phyloP scores from a whole-genome alignment of 92 coral and sea anemone species.

The Paramuricea clavata region DNA sequence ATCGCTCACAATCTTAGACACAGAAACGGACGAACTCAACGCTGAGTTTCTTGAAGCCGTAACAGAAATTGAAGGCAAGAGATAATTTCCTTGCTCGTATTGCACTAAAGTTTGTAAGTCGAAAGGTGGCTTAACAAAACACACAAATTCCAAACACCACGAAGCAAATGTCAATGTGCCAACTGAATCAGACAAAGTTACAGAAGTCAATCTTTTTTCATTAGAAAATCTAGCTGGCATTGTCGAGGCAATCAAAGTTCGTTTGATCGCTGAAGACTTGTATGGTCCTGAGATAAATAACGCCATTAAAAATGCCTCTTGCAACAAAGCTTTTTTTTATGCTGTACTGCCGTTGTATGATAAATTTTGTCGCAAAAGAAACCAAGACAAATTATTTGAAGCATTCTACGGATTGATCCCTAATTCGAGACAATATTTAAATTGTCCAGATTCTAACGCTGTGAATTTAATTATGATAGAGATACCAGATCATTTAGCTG shows the following conservation, averaged over 20 bases:
- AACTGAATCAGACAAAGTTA: no score
- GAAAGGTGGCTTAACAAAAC: neutral
- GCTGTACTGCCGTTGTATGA: constrained; percentile 15
- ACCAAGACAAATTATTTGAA: constrained; percentile 21
- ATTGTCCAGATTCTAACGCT: constrained; percentile 6
- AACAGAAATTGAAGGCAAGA: neutral
- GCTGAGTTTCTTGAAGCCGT: neutral
- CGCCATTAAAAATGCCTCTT: constrained; percentile 9
- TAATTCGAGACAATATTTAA: neutral
- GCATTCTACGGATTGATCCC: neutral
- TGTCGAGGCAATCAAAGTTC: constrained; percentile 10
- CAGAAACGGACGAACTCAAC: neutral
- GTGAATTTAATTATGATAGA: neutral
- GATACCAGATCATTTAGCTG: constrained; percentile 9
- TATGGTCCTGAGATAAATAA: neutral
- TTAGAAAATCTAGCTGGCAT: neutral
- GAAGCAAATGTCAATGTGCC: neutral
- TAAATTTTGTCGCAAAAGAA: constrained; percentile 14
- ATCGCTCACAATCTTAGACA: neutral
- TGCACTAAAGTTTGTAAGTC: neutral
- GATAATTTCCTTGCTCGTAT: neutral
- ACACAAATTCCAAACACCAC: neutral
- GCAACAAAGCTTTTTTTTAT: constrained; percentile 9
- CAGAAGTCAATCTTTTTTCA: neutral
- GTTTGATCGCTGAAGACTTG: constrained; percentile 10